Base-by-base conservation (phyloP, 1,140 invertebrate genomes). In the Tetragnatha versicolor region DNA sequence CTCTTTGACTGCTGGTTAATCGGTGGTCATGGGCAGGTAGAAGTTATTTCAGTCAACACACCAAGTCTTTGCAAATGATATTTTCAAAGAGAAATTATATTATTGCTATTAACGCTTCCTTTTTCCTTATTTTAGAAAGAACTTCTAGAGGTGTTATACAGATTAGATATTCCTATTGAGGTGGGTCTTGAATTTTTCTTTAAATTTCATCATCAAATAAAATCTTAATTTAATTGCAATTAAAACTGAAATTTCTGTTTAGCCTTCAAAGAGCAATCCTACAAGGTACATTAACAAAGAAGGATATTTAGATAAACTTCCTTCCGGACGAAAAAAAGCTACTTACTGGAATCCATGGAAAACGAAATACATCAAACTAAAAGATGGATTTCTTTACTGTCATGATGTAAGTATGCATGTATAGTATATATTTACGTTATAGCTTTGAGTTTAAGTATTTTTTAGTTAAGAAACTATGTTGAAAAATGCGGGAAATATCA, bases 271-370 rank as follows among this genome's bases (percentile, higher is more conserved):
- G n/a, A 79, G 55, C 17, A 37, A 51, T 17, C 27, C 31, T 47
- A 37, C 53, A 7, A 31, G 45, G 3, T 80, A 78, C 35, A 77
- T 81, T 7, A 81, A 84, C 72, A 85, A 85, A 49, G 85, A 86
- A 80, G 88, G 88, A 1, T 85, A 86, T 78, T 84, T 89, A 83
- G 88, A 89, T 73, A 88, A 88, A 79, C 82, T 89, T 42, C 88
- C 88, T 0, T 86, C 88, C 73, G 88, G 88, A 29, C 86, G 88
- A 81, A 87, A 87, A 72, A 89, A 89, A 80, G 85, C 87, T 1
- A 90, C 89, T 0, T 86, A 89, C 63, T 88, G 89, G 84, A 90
- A 90, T 81, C 89, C 89, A 31, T 90, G 89, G 89, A 89, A 89
- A 81, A 84, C 86, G 72, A 83, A 87, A 66, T 90, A 87, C 82